A percentile compares a stretch with the other conserved stretches of the same genome.
Evolutionary conservation across 2,797 vertebrate genomes (phyloP).

Genomic region (Xenops minutus): DNA sequence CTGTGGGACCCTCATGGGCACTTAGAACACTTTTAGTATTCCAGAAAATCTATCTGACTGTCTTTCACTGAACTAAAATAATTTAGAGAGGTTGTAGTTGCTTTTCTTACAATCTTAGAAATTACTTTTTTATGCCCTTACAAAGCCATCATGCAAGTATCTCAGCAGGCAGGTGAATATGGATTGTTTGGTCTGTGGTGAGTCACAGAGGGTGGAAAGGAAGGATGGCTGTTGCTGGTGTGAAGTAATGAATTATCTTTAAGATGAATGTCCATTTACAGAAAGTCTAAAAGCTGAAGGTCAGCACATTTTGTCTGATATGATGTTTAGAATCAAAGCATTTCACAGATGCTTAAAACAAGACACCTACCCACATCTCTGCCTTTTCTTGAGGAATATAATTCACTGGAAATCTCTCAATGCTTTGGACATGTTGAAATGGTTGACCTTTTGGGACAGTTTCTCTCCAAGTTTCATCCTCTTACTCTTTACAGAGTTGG

Average conservation of each 20-base stretch:
- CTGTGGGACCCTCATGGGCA: not conserved
- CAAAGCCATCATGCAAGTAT: not conserved
- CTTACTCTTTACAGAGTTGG: not conserved
- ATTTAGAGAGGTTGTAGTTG: not conserved
- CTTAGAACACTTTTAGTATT: not conserved
- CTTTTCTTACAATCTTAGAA: not conserved
- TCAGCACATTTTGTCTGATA: not conserved
- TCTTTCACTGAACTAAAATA: not conserved
- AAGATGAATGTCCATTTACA: not conserved
- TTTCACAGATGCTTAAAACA: not conserved
- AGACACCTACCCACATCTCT: not conserved
- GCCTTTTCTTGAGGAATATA: not conserved
- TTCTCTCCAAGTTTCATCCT: not conserved
- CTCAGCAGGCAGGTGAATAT: not conserved
- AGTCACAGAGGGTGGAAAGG: not conserved
- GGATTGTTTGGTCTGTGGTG: not conserved
- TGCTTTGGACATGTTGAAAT: not conserved
- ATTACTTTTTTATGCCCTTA: not conserved
- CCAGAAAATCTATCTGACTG: not conserved
- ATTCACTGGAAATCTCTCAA: not conserved
- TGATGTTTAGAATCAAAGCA: not conserved
- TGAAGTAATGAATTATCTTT: not conserved
- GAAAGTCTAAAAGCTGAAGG: not conserved
- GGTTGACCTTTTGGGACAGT: not conserved
- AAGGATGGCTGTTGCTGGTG: not conserved